phyloP scores from a whole-genome alignment of 1,140 invertebrate species.

The Latrodectus geometricus region DNA sequence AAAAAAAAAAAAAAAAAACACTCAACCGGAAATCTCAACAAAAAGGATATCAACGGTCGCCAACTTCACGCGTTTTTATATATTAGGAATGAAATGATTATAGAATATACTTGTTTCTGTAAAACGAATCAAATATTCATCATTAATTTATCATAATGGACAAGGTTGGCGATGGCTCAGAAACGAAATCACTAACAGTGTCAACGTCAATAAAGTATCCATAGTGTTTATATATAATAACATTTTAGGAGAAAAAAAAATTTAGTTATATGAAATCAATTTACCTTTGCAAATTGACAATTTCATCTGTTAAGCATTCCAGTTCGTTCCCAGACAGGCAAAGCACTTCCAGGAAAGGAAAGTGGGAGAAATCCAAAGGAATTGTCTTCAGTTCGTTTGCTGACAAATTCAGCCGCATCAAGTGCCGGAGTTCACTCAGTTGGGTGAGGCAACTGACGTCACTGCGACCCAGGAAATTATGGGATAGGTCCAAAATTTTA shows the following conservation, averaged over 20 bases:
- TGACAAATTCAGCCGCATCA: conserved; percentile 40
- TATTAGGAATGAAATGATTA: no score
- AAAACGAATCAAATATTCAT: no score
- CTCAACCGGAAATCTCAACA: no score
- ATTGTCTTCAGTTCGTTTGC: conserved; percentile 27
- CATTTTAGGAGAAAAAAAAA: not conserved
- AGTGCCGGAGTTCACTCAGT: not conserved
- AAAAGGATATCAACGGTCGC: no score
- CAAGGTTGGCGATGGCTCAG: no score
- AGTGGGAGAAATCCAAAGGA: conserved; percentile 7
- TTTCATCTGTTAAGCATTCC: conserved; percentile 17
- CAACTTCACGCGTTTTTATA: no score
- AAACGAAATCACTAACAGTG: no score
- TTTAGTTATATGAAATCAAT: not conserved
- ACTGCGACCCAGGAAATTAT: conserved; percentile 17
- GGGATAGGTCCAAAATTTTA: conserved; percentile 31
- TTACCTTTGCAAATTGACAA: conserved; percentile 39
- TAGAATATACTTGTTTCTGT: no score
- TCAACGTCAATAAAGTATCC: no score
- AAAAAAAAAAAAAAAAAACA: no score
- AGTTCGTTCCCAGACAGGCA: conserved; percentile 42
- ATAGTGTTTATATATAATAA: no score
- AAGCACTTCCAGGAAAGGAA: conserved; percentile 35
- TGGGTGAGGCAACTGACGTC: not conserved
- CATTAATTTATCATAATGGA: no score